Percentiles rank a stretch among this genome's conserved stretches.
Conservation (phyloP, 1,140 invertebrate genomes). For the Marisa cornuarietis region DNA sequence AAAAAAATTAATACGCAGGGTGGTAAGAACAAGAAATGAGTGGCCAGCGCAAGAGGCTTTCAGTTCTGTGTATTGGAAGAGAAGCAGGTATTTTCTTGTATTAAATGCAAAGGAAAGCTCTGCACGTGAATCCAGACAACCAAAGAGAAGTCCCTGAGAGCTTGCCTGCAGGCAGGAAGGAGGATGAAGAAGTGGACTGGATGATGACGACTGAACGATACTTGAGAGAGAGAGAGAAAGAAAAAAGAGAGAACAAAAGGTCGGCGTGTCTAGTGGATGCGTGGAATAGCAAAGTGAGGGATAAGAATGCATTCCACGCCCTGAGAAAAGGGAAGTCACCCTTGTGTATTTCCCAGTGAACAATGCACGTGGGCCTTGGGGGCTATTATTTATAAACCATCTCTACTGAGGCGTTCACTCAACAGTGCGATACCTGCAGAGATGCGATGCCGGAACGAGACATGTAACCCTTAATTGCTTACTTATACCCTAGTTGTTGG, state of each 20-base stretch:
- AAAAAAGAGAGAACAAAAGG: neutral
- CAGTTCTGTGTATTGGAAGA: neutral
- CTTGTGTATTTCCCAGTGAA: no score
- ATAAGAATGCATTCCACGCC: neutral
- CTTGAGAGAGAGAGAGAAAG: neutral
- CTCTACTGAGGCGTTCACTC: no score
- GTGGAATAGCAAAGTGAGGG: slow-evolving; percentile 3
- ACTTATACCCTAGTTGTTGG: no score
- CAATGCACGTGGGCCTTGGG: no score
- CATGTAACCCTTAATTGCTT: no score
- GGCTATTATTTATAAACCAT: no score
- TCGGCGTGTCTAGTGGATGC: neutral
- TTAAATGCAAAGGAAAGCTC: neutral
- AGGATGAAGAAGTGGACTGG: neutral
- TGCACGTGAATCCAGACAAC: no score
- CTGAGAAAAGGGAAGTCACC: no score
- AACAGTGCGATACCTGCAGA: no score
- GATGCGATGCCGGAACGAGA: no score
- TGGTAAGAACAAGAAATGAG: neutral
- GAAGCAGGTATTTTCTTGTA: neutral
- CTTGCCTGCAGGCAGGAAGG: neutral
- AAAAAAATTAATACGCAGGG: no score
- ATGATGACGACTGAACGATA: neutral
- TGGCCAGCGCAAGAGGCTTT: neutral
- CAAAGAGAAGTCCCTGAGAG: neutral